These are phyloP conservation scores for Zaprionus ornatus DNA, from an alignment of 1,140 invertebrate genomes.

Conservation along the genomic window DNA sequence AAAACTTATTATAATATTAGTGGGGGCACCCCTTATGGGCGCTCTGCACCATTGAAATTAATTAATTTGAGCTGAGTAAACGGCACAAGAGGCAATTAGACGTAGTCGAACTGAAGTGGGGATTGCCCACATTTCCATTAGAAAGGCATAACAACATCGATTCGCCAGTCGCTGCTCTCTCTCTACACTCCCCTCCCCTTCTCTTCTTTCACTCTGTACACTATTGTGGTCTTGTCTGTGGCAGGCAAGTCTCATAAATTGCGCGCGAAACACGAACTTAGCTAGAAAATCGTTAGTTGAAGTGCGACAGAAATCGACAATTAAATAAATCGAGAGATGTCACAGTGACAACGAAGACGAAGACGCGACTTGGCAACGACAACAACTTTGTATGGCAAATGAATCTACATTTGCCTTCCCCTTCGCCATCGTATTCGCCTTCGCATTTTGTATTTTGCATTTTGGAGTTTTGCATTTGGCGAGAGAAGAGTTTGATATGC, in stretches of 20 bases:
- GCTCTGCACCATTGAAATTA: conserved; percentile 18
- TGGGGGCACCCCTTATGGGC: neutral
- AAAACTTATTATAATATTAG: neutral
- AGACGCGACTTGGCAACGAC: conserved; percentile 5
- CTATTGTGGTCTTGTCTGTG: neutral
- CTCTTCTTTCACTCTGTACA: neutral
- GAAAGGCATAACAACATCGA: conserved; percentile 63
- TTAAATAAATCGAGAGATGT: conserved; percentile 80
- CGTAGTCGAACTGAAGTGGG: conserved; percentile 48
- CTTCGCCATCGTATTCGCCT: conserved; percentile 14
- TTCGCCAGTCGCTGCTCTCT: conserved; percentile 33
- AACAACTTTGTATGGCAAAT: conserved; percentile 25
- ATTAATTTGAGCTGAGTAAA: conserved; percentile 57
- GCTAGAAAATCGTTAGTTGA: conserved; percentile 76
- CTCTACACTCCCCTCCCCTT: neutral
- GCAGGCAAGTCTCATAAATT: conserved; percentile 57
- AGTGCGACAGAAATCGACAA: conserved; percentile 74
- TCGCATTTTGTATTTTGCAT: conserved; percentile 16
- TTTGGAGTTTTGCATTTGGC: conserved; percentile 20
- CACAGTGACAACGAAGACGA: conserved; percentile 41
- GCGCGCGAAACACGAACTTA: conserved; percentile 55
- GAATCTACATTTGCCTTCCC: conserved; percentile 36
- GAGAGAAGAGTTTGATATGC: conserved; percentile 63
- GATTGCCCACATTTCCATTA: conserved; percentile 62
- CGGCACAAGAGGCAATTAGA: conserved; percentile 38